Conservation (phyloP, 2,113 vertebrate genomes). For the Neotoma lepida region DNA sequence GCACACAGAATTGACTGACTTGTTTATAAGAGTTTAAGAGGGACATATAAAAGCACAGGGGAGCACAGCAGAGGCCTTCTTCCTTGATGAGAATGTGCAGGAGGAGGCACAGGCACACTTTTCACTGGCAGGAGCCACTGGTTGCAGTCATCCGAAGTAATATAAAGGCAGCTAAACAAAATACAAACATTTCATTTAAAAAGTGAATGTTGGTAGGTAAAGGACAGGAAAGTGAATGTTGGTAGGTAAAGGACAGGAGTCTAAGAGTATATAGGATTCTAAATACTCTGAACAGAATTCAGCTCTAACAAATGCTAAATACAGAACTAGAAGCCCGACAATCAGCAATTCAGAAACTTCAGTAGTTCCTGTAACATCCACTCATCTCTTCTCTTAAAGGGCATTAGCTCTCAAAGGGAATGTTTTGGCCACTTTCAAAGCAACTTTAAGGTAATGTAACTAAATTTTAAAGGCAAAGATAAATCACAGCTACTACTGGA, state of each 20-base stretch:
- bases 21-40: not conserved
- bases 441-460: not conserved
- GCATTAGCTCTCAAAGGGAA: constrained; percentile 10
- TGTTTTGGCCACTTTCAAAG: constrained; percentile 26
- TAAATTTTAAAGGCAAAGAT: constrained; percentile 10
- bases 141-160: not conserved
- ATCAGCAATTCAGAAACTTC: constrained; percentile 10
- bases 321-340: not conserved
- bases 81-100: not conserved
- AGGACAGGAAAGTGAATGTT: too few relatives aligned
- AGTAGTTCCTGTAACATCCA: not conserved
- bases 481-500: not conserved
- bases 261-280: not conserved
- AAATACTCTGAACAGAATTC: constrained; percentile 50
- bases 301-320: constrained; percentile 8
- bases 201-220: not conserved
- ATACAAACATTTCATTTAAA: not conserved
- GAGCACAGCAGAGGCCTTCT: not conserved
- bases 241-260: not conserved
- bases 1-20: not conserved
- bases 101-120: not conserved
- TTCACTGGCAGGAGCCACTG: not conserved
- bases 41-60: not conserved
- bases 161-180: constrained; percentile 13
- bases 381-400: not conserved